phyloP scores from a whole-genome alignment of 2,113 vertebrate genomes.

The Rhipidura dahli region DNA sequence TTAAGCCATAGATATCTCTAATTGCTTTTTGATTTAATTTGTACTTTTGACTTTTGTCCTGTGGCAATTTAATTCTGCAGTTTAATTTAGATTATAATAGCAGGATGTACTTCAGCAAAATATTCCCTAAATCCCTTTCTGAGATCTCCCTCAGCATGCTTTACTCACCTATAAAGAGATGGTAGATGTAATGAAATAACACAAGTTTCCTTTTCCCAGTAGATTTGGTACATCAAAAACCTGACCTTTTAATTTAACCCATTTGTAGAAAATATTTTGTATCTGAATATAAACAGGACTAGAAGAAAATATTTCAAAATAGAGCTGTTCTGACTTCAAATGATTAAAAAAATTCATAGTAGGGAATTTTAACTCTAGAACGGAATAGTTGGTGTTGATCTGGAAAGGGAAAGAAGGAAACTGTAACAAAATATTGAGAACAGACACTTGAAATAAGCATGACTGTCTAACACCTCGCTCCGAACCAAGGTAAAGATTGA shows the following conservation, averaged over 20 bases:
- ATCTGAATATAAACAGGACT: neutral
- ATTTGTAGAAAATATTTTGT: neutral
- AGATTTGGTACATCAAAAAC: neutral
- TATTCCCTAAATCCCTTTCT: neutral
- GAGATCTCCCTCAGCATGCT: neutral
- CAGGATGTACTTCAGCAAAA: neutral
- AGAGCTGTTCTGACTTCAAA: neutral
- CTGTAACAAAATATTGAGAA: neutral
- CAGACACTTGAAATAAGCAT: neutral
- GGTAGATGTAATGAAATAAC: neutral
- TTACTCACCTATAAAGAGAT: neutral
- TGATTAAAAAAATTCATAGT: neutral
- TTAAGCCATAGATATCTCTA: neutral
- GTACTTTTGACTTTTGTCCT: neutral
- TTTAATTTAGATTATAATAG: neutral
- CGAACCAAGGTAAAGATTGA: neutral
- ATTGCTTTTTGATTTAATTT: constrained; percentile 1
- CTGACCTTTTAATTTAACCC: neutral
- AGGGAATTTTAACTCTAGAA: neutral
- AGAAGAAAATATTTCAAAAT: neutral
- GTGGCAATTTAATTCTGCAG: neutral
- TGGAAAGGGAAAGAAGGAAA: neutral
- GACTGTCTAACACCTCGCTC: neutral
- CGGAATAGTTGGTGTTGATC: neutral
- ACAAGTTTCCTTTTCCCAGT: neutral